Base-by-base conservation (phyloP, 2,888 invertebrate genomes). In the Nymphalis c-album region DNA sequence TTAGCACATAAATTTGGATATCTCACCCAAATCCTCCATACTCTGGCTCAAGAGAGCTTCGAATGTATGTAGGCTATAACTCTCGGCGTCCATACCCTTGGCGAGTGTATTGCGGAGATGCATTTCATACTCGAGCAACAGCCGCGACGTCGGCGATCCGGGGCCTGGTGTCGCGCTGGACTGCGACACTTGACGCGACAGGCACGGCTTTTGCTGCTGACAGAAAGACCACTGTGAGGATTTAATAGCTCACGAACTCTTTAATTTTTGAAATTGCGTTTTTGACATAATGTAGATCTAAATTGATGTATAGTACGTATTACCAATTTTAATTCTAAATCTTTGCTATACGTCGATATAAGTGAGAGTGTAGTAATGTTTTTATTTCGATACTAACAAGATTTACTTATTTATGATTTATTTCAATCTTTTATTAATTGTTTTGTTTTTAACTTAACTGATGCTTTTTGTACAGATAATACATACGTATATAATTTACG, bases 71-170 rank as follows among this genome's bases (percentile, higher is more conserved):
- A 98, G 93, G 85, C 97, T 97, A 88, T 97, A 98, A 85, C 97
- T 97, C 88, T 98, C 98, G 8, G 98, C 98, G 80, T 98, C 98
- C 97, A 98, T 97, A 75, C 98, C 98, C 87, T 98, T 97, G 73
- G 98, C 98, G 72, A 98, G 91, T 0, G 98, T 98, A 84, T 98
- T 98, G 72, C 98, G 93, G 67, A 98, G 94, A 85, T 98, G 98
- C 96, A 97, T 97, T 92, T 98, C 98, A 81, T 98, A 98, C 86
- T 98, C 98, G 70, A 97, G 94, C 26, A 98, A 93, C 13, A 98
- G 93, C 31, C 97, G 94, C 77, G 97, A 96, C 62, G 97, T 96
- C 67, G 98, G 96, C 69, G 97, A 96, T 22, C 97, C 96, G 1
- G 97, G 95, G 0, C 96, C 95, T 35, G 96, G 95, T 0, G 95